phyloP scores from a whole-genome alignment of 1,140 invertebrate genomes.

The Chlorops oryzae region DNA sequence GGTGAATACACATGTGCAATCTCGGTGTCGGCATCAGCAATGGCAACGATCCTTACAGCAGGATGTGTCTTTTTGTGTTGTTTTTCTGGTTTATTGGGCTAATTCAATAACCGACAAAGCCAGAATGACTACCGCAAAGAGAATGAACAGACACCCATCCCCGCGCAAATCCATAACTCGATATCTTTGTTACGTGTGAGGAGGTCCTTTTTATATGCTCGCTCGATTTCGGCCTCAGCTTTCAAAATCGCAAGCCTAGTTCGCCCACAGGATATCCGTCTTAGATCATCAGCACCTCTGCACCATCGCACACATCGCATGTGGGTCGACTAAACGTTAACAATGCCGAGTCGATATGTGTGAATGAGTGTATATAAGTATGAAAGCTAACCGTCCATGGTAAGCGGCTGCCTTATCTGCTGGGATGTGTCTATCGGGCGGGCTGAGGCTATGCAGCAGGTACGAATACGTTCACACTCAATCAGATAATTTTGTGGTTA shows the following conservation, averaged over 20 bases:
- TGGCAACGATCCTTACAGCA: too few species aligned
- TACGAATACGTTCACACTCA: constrained; percentile 46
- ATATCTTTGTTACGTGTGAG: too few species aligned
- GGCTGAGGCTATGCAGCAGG: too few species aligned
- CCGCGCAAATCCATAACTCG: too few species aligned
- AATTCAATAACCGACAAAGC: constrained; percentile 46
- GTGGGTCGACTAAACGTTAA: neutral
- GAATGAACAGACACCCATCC: constrained; percentile 11
- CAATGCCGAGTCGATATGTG: too few species aligned
- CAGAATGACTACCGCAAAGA: constrained; percentile 19
- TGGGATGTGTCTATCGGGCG: too few species aligned
- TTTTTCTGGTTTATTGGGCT: constrained; percentile 49
- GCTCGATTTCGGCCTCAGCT: neutral
- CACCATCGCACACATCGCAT: constrained; percentile 4
- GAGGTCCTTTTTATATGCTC: neutral
- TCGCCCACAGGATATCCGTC: constrained; percentile 45
- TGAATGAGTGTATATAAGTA: neutral
- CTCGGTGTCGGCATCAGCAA: too few species aligned
- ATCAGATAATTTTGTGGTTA: constrained; percentile 37
- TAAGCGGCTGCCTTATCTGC: too few species aligned
- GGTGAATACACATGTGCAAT: too few species aligned
- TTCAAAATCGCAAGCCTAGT: too few species aligned
- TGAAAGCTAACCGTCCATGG: neutral
- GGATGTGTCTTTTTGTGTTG: constrained; percentile 27
- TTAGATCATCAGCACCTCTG: constrained; percentile 33